Evolutionary conservation across 2,888 invertebrate genomes (phyloP), one percentile per base, ranked within the genome.

Genomic region (Heliconius ethilla): DNA sequence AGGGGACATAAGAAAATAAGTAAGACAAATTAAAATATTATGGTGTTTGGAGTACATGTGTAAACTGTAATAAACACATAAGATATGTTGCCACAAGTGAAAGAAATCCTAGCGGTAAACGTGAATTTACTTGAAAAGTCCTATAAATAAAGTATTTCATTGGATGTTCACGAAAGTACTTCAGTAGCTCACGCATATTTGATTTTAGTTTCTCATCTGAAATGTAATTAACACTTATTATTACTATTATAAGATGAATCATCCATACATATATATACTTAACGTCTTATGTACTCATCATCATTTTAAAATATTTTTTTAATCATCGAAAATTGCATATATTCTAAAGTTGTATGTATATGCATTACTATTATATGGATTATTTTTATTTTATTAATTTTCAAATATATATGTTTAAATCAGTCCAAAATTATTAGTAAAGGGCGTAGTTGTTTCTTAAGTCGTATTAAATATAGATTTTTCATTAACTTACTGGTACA

Each of bases 41-140:
- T 66, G 29, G 29, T 18, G 29, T 45, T 27, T 75, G 55, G 29
- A 78, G 33, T 45, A 75, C 33, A 59, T 77, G 76, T 15, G 76
- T 77, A 63, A 81, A 70, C 55, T 81, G 80, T 45, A 81, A 69
- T 18, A 74, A 37, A 7, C 79, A 81, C 9, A 81, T 70, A 7
- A 81, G 45, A 37, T 37, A 76, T 11, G 77, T 79, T n/a, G 70
- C 77, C 2, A 62, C 37, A 1, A 81, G 62, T n/a, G 79, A 75
- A 33, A 79, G 62, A 45, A 74, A 81, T 10, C 74, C 67, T 0
- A 81, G 70, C 1, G 80, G 79, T n/a, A 81, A 67, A 11, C 75
- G 33, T 2, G 74, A 70, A 37, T 70, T 45, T 1, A 79, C 70
- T 18, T 66, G 76, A n/a, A 81, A 37, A n/a, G 76, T 29, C 9